phyloP scores from a whole-genome alignment of 2,113 vertebrate species.

The Blennius ocellaris region DNA sequence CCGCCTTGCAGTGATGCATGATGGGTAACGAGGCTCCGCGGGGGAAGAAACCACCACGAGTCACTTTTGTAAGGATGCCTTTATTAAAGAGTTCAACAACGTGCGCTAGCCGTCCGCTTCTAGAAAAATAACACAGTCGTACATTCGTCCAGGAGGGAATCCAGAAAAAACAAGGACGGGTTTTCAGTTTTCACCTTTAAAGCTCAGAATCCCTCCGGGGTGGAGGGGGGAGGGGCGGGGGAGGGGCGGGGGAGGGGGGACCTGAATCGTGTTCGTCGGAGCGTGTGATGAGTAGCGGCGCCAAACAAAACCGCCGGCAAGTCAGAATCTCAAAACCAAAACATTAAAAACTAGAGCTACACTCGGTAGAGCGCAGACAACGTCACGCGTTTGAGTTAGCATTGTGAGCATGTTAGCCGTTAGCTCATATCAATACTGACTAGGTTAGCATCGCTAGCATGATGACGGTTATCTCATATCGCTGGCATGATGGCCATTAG shows the following conservation, averaged over 20 bases:
- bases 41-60: background rate
- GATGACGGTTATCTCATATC: no score
- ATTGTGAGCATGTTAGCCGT: no score
- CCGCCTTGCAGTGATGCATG: no score
- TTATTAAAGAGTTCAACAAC: slow-evolving; percentile 80
- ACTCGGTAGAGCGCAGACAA: no score
- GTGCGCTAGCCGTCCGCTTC: slow-evolving; percentile 75
- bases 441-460: no score
- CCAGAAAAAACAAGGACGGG: slow-evolving; percentile 54
- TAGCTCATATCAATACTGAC: no score
- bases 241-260: slow-evolving; percentile 54
- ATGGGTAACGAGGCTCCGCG: no score
- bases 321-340: no score
- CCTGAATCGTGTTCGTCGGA: slow-evolving; percentile 60
- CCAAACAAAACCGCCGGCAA: background rate
- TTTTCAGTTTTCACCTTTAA: slow-evolving; percentile 64
- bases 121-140: slow-evolving; percentile 80
- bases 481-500: no score
- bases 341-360: no score
- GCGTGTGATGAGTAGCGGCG: slow-evolving; percentile 51
- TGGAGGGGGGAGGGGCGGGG: slow-evolving; percentile 44
- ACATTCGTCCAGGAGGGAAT: slow-evolving; percentile 73
- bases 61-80: slow-evolving; percentile 75
- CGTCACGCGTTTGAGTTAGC: no score
- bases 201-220: slow-evolving; percentile 72